Percentiles rank a stretch among this genome's conserved stretches.
phyloP scores from a whole-genome alignment of 2,797 vertebrate species.

The Sardinella longiceps region DNA sequence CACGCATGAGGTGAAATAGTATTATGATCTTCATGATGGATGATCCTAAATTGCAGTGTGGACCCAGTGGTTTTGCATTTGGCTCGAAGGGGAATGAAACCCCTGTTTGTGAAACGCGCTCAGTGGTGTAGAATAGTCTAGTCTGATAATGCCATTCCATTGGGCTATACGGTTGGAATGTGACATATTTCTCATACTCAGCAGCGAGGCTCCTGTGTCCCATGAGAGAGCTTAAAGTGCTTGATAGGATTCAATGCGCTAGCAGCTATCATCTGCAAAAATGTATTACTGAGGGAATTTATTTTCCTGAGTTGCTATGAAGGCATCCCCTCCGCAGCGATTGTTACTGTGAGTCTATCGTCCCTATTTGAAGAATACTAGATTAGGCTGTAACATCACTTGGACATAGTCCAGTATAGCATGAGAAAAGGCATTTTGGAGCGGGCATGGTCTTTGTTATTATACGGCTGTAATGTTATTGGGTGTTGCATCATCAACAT shows the following conservation, averaged over 20 bases:
- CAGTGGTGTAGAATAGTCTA: background rate
- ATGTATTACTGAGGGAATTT: background rate
- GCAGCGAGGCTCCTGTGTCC: background rate
- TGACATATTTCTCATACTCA: background rate
- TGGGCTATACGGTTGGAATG: background rate
- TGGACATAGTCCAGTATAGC: background rate
- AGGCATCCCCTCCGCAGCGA: background rate
- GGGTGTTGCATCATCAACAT: background rate
- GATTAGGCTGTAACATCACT: background rate
- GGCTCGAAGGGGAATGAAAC: background rate
- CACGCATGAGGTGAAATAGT: background rate
- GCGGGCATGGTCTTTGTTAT: background rate
- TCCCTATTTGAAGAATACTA: background rate
- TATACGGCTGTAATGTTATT: background rate
- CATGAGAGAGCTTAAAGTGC: too few species aligned
- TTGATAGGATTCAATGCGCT: too few species aligned
- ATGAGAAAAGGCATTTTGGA: background rate
- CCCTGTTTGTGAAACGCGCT: conserved; percentile 6
- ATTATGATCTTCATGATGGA: conserved; percentile 12
- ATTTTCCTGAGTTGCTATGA: background rate
- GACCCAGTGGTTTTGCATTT: conserved; percentile 1
- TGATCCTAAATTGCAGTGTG: background rate
- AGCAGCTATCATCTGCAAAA: background rate
- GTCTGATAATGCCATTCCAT: background rate
- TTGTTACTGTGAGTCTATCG: background rate